Percentiles rank a stretch among this genome's conserved stretches.
Evolutionary conservation across 2,797 vertebrate genomes (phyloP).

Genomic region (Tinamus major): DNA sequence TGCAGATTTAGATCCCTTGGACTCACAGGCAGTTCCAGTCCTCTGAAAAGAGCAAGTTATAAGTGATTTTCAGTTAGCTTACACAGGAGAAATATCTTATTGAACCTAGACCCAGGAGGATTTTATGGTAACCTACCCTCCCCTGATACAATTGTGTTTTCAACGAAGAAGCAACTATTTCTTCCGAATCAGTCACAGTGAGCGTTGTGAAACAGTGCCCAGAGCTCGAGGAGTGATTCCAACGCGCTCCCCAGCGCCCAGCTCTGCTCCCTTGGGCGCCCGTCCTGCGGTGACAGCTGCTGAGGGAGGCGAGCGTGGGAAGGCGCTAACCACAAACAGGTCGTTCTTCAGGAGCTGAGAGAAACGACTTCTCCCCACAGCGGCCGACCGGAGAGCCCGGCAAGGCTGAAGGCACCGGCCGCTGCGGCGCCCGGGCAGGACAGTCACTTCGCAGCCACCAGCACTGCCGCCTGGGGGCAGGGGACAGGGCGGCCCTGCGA

Average conservation of each 20-base stretch:
- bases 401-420: neutral
- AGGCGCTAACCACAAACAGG: neutral
- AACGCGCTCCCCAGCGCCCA: neutral
- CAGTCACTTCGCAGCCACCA: neutral
- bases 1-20: neutral
- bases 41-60: neutral
- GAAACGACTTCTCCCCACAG: neutral
- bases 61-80: conserved; percentile 9
- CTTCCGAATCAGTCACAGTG: neutral
- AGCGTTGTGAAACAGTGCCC: neutral
- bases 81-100: neutral
- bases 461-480: neutral
- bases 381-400: neutral
- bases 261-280: neutral
- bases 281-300: neutral
- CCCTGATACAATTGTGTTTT: neutral
- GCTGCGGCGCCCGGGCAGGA: neutral
- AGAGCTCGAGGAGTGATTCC: conserved; percentile 7
- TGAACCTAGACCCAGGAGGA: neutral
- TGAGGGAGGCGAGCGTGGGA: neutral
- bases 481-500: neutral
- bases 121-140: neutral
- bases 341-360: neutral
- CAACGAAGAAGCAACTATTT: conserved; percentile 32
- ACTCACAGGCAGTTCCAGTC: neutral